Percentiles rank a stretch among this genome's conserved stretches.
Evolutionary conservation across 1,140 invertebrate genomes (phyloP).

Genomic region (Lerema accius): DNA sequence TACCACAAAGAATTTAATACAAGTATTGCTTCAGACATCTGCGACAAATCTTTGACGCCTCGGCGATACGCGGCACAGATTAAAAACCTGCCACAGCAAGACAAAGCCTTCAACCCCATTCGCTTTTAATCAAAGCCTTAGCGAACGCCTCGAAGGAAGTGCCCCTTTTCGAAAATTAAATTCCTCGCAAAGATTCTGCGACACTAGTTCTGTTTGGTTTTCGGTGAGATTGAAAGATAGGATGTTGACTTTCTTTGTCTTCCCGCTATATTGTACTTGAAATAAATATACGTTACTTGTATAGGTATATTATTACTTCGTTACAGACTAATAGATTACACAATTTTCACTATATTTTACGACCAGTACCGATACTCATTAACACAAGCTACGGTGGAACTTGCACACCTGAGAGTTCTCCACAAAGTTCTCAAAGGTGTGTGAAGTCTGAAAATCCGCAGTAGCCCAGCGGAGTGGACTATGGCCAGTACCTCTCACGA

Average conservation of each 20-base stretch:
- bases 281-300: not conserved
- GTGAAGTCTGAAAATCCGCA: too few species aligned
- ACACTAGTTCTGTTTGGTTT: constrained; percentile 10
- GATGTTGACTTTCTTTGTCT: constrained; percentile 3
- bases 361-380: too few species aligned
- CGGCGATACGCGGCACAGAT: constrained; percentile 19
- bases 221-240: constrained; percentile 19
- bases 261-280: not conserved
- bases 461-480: too few species aligned
- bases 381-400: too few species aligned
- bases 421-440: too few species aligned
- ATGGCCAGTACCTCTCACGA: too few species aligned
- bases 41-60: constrained; percentile 10
- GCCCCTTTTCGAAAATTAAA: constrained; percentile 31
- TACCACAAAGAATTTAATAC: not conserved
- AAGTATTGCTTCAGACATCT: not conserved
- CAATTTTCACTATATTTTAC: too few species aligned
- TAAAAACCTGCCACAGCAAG: constrained; percentile 29
- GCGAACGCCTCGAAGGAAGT: constrained; percentile 20
- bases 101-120: constrained; percentile 30
- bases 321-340: too few species aligned
- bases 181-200: constrained; percentile 23
- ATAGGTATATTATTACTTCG: too few species aligned
- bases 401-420: too few species aligned
- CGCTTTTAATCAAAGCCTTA: constrained; percentile 35